Base-by-base conservation (phyloP, 2,797 vertebrate species). In the Chelon auratus region DNA sequence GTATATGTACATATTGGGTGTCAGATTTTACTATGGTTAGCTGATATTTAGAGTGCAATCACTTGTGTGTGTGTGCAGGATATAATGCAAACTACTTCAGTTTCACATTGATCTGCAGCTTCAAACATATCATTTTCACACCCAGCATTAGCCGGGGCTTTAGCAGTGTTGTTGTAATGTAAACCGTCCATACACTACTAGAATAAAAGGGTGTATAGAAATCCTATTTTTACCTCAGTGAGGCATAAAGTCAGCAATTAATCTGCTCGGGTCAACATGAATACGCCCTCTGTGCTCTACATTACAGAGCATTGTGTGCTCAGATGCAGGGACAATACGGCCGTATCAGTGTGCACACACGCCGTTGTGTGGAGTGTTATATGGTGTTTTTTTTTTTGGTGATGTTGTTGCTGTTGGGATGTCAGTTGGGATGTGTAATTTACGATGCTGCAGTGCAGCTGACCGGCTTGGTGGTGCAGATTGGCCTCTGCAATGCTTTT, bases 391-490 rank as follows among this genome's bases (percentile, higher is more conserved):
- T 14, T 26, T 0, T 20, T 10, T 43, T 13, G 55, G 68, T 59
- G 62, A 48, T 76, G 22, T 36, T 67, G 59, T 78, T 30, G 75
- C 68, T 74, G 47, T 71, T 12, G 68, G 55, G 60, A 50, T 53
- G 24, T 20, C 39, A 50, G 68, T 52, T 11, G 36, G 56, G 62
- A 61, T 62, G 57, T 60, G 72, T 80, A 45, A 88, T 90, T 90
- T 77, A 87, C 55, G 83, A 60, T 83, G 87, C 84, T 90, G 82
- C 83, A 90, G 86, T 90, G 88, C 84, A 83, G 87, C 71, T 72
- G 61, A 50, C 13, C 6, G n/a, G 42, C 17, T 55, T 64, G 59
- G 24, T 40, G 72, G 51, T 78, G 79, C 73, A 62, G 54, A 59
- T 68, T 39, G 37, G 36, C 67, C 62, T 83, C 84, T 75, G 78